Conservation (phyloP, 1,140 invertebrate genomes). For the Neomicropteryx cornuta region DNA sequence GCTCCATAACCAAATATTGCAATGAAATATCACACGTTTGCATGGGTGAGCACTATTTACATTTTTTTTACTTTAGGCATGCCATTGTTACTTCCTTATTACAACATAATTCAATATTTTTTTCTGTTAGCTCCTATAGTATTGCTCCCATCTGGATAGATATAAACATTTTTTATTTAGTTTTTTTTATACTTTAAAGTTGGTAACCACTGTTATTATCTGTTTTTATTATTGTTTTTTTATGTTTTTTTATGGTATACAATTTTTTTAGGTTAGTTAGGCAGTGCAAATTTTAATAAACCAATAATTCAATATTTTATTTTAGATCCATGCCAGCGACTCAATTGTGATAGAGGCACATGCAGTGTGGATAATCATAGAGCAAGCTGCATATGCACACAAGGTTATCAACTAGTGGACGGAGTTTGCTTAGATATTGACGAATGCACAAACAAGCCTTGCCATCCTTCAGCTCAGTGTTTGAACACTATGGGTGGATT, state of each 20-base stretch:
- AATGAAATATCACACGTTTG: constrained; percentile 66
- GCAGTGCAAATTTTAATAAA: too few relatives aligned
- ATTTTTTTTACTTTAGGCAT: too few relatives aligned
- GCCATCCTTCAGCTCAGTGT: constrained; percentile 66
- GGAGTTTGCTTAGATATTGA: constrained; percentile 70
- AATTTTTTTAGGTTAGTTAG: too few relatives aligned
- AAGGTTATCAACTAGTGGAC: constrained; percentile 56
- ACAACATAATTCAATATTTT: too few relatives aligned
- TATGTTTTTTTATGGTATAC: too few relatives aligned
- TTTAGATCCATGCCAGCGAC: constrained; percentile 62
- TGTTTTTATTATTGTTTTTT: too few relatives aligned
- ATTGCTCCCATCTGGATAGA: too few relatives aligned
- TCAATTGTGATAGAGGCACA: constrained; percentile 61
- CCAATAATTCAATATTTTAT: constrained; percentile 17
- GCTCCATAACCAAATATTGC: constrained; percentile 62
- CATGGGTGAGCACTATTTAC: constrained; percentile 49
- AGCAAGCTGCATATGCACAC: constrained; percentile 59
- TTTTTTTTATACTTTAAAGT: too few relatives aligned
- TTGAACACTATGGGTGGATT: constrained; percentile 67
- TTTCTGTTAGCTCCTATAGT: too few relatives aligned
- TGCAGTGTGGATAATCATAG: constrained; percentile 59
- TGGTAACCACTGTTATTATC: too few relatives aligned
- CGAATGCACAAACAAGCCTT: constrained; percentile 66
- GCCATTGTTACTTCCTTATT: too few relatives aligned
- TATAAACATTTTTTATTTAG: too few relatives aligned